These are phyloP conservation scores for Megathymus violae DNA, from an alignment of 1,140 invertebrate species.

Conservation along the genomic window DNA sequence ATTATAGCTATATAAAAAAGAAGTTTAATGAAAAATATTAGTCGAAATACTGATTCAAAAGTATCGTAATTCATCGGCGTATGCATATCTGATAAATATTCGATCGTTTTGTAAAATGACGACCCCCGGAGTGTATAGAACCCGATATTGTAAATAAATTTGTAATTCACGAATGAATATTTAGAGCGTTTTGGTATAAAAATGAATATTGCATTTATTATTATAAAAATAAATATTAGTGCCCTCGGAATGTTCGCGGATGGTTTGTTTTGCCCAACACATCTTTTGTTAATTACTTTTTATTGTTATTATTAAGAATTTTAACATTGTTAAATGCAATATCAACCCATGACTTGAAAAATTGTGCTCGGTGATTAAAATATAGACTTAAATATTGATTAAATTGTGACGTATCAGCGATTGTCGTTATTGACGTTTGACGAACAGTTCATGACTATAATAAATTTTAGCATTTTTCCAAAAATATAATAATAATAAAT, in stretches of 20 bases:
- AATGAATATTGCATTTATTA: conserved; percentile 77
- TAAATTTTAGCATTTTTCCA: conserved; percentile 28
- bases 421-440: conserved; percentile 29
- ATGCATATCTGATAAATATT: conserved; percentile 49
- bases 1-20: conserved; percentile 78
- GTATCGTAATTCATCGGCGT: conserved; percentile 38
- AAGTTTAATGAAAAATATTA: conserved; percentile 77
- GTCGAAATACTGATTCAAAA: conserved; percentile 69
- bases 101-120: conserved; percentile 48
- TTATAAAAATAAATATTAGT: conserved; percentile 61
- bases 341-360: conserved; percentile 54
- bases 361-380: conserved; percentile 57
- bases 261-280: conserved; percentile 72
- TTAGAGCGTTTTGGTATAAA: conserved; percentile 69
- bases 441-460: conserved; percentile 20
- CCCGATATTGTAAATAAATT: conserved; percentile 74
- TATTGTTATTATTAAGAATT: conserved; percentile 83
- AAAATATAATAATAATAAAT: conserved; percentile 19
- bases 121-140: conserved; percentile 48
- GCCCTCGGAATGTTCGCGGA: conserved; percentile 75
- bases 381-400: conserved; percentile 26
- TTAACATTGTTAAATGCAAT: conserved; percentile 81
- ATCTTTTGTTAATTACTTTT: conserved; percentile 78
- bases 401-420: neutral
- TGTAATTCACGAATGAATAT: conserved; percentile 64